Conservation (phyloP, 2,113 vertebrate species). For the Rhinolophus sinicus region DNA sequence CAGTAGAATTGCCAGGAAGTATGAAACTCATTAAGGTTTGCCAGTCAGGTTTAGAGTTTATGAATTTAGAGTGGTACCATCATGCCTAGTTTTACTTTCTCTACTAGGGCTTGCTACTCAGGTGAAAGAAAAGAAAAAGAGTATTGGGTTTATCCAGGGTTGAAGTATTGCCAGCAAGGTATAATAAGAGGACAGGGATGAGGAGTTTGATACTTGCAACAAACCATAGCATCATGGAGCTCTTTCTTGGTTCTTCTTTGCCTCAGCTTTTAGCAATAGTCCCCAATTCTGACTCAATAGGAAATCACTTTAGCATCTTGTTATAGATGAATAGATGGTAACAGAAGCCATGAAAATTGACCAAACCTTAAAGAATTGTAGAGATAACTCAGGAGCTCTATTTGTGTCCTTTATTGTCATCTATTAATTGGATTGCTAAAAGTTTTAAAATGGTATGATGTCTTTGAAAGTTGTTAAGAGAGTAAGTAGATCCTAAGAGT, state of each 20-base stretch:
- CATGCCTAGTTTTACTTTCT: neutral
- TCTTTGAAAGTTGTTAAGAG: neutral
- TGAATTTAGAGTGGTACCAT: neutral
- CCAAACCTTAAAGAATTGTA: neutral
- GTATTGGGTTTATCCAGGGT: neutral
- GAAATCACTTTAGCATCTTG: neutral
- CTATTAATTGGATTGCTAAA: neutral
- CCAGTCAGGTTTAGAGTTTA: neutral
- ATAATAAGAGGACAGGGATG: neutral
- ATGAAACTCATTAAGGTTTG: neutral
- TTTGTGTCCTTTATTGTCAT: neutral
- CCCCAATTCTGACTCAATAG: neutral
- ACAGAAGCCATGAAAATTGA: neutral
- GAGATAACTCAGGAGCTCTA: neutral
- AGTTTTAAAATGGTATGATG: neutral
- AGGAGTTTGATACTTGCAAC: neutral
- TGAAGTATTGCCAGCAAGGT: neutral
- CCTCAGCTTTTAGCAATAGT: neutral
- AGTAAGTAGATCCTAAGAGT: neutral
- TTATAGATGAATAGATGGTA: neutral
- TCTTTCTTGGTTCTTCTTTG: neutral
- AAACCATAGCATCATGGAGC: neutral
- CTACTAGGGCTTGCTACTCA: neutral
- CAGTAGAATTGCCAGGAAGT: neutral
- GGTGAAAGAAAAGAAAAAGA: neutral